A percentile compares a stretch with the other conserved stretches of the same genome.
These are phyloP conservation scores for Lasioglossum vierecki DNA, from an alignment of 2,888 invertebrate genomes.

Conservation along the genomic window DNA sequence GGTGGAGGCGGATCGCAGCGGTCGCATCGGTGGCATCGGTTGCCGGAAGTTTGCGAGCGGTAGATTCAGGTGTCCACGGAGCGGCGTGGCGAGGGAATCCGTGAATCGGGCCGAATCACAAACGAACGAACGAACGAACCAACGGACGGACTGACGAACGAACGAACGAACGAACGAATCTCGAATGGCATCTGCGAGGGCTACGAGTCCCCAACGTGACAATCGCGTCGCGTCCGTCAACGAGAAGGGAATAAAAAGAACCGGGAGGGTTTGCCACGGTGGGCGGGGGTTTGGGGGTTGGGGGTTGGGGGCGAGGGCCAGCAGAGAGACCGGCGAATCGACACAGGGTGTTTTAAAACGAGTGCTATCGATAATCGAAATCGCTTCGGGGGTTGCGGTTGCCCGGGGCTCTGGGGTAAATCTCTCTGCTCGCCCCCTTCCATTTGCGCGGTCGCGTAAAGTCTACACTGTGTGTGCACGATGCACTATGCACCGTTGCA, in stretches of 20 bases:
- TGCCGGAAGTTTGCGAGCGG: background rate
- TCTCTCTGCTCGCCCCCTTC: conserved; percentile 60
- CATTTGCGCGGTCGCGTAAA: conserved; percentile 28
- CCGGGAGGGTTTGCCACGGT: conserved; percentile 52
- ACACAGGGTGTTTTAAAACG: conserved; percentile 81
- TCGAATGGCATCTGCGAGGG: conserved; percentile 71
- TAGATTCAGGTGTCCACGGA: conserved; percentile 39
- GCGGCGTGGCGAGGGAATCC: conserved; percentile 36
- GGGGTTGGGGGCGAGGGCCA: conserved; percentile 50
- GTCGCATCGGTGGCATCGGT: background rate
- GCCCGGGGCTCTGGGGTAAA: conserved; percentile 71
- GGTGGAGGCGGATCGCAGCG: background rate
- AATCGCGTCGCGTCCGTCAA: conserved; percentile 74
- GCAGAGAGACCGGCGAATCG: conserved; percentile 73
- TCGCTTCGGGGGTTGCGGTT: conserved; percentile 78
- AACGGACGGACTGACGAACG: conserved; percentile 63
- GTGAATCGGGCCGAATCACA: conserved; percentile 34
- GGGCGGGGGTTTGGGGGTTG: conserved; percentile 54
- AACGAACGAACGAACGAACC: conserved; percentile 63
- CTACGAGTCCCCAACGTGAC: conserved; percentile 77
- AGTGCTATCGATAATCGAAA: conserved; percentile 83
- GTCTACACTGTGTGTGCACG: conserved; percentile 3
- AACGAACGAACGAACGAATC: conserved; percentile 73
- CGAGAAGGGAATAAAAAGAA: conserved; percentile 74
- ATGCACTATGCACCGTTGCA: background rate